These are phyloP conservation scores for Tenrec ecaudatus DNA, from an alignment of 2,113 vertebrate species.

Conservation along the genomic window DNA sequence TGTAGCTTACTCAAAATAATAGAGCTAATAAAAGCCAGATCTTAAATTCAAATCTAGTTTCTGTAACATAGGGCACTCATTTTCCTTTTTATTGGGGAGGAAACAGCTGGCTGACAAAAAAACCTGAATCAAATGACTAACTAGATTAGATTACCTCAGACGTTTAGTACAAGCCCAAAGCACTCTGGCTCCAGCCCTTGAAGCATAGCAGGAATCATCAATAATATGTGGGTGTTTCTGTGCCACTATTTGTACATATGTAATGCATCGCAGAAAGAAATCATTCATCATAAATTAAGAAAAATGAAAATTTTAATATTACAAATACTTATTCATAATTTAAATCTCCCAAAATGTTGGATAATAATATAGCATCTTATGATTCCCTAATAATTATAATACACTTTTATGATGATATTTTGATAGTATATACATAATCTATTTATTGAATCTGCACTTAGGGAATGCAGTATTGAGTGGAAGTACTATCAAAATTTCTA, in stretches of 20 bases:
- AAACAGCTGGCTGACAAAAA: constrained; percentile 26
- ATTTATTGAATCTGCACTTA: neutral
- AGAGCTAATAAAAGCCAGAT: neutral
- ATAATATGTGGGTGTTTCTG: neutral
- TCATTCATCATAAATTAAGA: neutral
- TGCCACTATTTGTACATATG: neutral
- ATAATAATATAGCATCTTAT: neutral
- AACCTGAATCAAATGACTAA: neutral
- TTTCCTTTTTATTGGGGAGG: neutral
- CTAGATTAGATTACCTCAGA: neutral
- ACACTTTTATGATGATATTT: neutral
- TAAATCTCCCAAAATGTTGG: neutral
- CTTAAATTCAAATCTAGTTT: constrained; percentile 21
- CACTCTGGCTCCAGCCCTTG: neutral
- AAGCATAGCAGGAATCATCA: neutral
- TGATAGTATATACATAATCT: neutral
- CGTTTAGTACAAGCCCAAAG: neutral
- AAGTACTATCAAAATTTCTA: neutral
- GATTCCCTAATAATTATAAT: neutral
- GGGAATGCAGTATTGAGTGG: neutral
- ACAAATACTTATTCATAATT: neutral
- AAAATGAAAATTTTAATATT: neutral
- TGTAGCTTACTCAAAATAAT: neutral
- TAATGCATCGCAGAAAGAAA: neutral
- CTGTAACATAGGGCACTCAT: neutral